Conservation (phyloP, 2,888 invertebrate genomes). For the Zygothrica quintamaculata region DNA sequence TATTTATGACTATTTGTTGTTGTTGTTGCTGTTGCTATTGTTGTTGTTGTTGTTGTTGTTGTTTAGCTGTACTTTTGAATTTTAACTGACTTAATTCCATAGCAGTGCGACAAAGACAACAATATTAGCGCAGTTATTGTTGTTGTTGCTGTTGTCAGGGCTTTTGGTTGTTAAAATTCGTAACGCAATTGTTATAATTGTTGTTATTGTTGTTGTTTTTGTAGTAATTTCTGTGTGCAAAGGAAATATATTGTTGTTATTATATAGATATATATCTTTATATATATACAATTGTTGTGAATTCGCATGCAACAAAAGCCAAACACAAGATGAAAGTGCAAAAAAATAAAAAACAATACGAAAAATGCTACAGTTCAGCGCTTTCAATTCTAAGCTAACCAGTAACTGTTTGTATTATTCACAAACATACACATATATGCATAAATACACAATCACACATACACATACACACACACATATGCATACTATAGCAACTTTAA, state of each 20-base stretch:
- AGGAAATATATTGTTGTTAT: slow-evolving; percentile 22
- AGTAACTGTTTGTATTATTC: too few relatives aligned
- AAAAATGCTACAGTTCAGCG: too few relatives aligned
- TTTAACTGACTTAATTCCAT: slow-evolving; percentile 71
- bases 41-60: slow-evolving; percentile 21
- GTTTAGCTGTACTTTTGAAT: slow-evolving; percentile 38
- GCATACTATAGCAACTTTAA: too few relatives aligned
- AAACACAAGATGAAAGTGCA: background rate
- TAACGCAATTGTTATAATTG: slow-evolving; percentile 34
- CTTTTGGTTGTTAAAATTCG: slow-evolving; percentile 59
- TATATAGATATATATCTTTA: too few relatives aligned
- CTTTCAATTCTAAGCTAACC: too few relatives aligned
- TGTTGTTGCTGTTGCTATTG: slow-evolving; percentile 27
- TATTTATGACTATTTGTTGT: slow-evolving; percentile 68
- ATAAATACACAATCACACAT: too few relatives aligned
- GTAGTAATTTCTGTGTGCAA: slow-evolving; percentile 39
- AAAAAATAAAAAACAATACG: too few relatives aligned
- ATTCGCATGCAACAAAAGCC: background rate
- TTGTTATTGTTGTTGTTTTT: slow-evolving; percentile 35
- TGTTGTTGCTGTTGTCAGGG: slow-evolving; percentile 57
- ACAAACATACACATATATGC: too few relatives aligned
- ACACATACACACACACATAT: too few relatives aligned
- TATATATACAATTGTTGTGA: too few relatives aligned
- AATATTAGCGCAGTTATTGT: slow-evolving; percentile 29
- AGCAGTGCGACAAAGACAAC: slow-evolving; percentile 37